Evolutionary conservation across 2,888 invertebrate genomes (phyloP).

Genomic region (Pristionchus fissidentatus): DNA sequence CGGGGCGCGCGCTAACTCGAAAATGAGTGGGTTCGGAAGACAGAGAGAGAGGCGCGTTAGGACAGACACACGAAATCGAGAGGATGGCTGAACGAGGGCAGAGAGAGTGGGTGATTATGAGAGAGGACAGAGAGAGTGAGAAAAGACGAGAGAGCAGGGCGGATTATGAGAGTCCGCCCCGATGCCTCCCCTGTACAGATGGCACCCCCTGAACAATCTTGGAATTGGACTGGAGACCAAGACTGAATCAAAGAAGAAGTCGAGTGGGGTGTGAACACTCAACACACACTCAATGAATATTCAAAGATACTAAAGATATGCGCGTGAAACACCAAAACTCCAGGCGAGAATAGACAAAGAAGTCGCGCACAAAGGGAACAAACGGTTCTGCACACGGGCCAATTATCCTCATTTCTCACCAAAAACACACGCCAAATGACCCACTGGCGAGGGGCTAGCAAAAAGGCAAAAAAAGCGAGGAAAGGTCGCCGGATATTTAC

Average conservation of each 20-base stretch:
- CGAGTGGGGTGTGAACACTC: neutral
- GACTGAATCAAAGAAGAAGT: neutral
- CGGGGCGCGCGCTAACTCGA: constrained; percentile 18
- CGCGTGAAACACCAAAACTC: neutral
- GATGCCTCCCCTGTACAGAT: constrained; percentile 30
- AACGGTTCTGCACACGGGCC: neutral
- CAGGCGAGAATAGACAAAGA: neutral
- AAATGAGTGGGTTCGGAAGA: constrained; percentile 27
- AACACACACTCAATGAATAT: neutral
- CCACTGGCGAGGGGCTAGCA: no score
- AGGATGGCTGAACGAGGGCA: neutral
- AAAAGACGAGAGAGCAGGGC: neutral
- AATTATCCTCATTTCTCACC: no score
- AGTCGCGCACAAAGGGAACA: neutral
- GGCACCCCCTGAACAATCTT: neutral
- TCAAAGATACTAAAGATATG: neutral
- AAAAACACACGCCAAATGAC: no score
- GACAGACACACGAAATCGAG: constrained; percentile 6
- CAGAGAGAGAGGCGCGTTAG: no score
- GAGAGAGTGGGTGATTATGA: neutral
- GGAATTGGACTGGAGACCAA: neutral
- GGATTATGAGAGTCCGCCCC: neutral
- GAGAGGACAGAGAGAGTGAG: neutral
- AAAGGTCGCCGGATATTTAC: neutral
- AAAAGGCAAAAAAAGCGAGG: neutral